A percentile compares a stretch with the other conserved stretches of the same genome.
phyloP scores from a whole-genome alignment of 2,113 vertebrate genomes.

The Ammospiza caudacuta region DNA sequence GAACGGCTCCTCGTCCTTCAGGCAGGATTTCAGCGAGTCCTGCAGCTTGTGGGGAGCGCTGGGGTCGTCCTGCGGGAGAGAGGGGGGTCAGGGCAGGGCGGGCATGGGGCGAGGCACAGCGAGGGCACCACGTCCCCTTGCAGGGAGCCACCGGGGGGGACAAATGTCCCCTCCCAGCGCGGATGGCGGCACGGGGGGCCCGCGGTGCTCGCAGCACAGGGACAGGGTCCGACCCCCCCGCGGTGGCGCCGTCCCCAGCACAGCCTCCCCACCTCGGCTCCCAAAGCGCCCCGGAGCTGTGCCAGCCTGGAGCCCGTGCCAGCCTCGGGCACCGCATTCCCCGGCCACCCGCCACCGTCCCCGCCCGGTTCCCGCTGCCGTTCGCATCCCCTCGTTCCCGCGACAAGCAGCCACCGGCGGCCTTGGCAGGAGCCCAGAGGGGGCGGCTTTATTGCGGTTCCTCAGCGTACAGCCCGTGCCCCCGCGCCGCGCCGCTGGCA shows the following conservation, averaged over 20 bases:
- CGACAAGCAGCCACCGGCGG: background rate
- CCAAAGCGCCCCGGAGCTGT: background rate
- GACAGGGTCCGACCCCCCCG: background rate
- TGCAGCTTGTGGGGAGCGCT: conserved; percentile 91
- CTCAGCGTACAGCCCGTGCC: background rate
- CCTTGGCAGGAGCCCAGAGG: background rate
- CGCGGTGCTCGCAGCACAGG: rapidly evolving
- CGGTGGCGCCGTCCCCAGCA: rapidly evolving
- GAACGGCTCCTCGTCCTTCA: conserved; percentile 91
- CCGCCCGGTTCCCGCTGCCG: background rate
- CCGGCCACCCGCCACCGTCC: background rate
- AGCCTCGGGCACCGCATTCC: background rate
- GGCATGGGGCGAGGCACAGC: rapidly evolving
- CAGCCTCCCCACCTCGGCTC: background rate
- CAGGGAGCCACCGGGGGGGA: background rate
- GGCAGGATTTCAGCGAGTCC: conserved; percentile 90
- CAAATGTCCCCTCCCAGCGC: no score
- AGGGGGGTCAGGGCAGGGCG: background rate
- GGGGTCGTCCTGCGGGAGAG: conserved; percentile 82
- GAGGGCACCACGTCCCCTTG: background rate
- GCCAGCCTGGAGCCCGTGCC: background rate
- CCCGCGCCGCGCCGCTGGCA: background rate
- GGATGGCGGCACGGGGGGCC: background rate
- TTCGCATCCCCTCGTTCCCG: background rate
- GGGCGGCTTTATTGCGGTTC: conserved; percentile 26